Evolutionary conservation across 2,888 invertebrate genomes (phyloP), one percentile per base, ranked within the genome.

Genomic region (Synanthedon tipuliformis): DNA sequence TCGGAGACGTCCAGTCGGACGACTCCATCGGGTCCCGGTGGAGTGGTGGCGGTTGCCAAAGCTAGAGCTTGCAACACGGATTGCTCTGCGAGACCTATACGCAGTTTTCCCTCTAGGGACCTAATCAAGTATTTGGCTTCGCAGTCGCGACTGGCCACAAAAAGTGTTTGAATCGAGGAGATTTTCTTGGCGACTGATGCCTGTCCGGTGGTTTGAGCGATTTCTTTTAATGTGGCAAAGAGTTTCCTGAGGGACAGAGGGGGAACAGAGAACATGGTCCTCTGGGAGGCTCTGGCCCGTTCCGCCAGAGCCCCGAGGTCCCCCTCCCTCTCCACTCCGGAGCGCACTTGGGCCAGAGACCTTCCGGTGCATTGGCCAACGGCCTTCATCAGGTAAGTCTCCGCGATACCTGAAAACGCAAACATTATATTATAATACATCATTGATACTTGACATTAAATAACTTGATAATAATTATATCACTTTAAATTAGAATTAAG

Each of bases 21-120:
- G 1, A 92, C 91, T 62, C 84, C 89, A 52, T 83, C 82, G 67
- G 93, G 92, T 52, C 81, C 81, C 0, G 95, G 94, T 45, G 96
- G 95, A 0, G 95, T 94, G 59, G 89, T 82, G n/a, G 93, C 90
- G 58, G 93, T 89, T 2, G 98, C 98, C 64, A 93, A 90, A 0
- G 97, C 96, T 50, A 99, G 78, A 10, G 99, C 98, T 77, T 95
- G 90, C 50, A 99, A 85, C 41, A 98, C 92, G 1, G 98, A 98
- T 79, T 98, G 98, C 72, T 99, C 99, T 0, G 99, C 99, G 54
- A 99, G 88, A 0, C 99, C 99, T 63, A 99, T 97, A 50, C 99
- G 90, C 54, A 99, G 87, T 82, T 99, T 99, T 34, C 99, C 99
- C 56, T 95, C 93, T 16, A 98, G 78, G 0, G 96, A 97, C 60